phyloP scores from a whole-genome alignment of 2,113 vertebrate genomes.

The Raja brachyura region DNA sequence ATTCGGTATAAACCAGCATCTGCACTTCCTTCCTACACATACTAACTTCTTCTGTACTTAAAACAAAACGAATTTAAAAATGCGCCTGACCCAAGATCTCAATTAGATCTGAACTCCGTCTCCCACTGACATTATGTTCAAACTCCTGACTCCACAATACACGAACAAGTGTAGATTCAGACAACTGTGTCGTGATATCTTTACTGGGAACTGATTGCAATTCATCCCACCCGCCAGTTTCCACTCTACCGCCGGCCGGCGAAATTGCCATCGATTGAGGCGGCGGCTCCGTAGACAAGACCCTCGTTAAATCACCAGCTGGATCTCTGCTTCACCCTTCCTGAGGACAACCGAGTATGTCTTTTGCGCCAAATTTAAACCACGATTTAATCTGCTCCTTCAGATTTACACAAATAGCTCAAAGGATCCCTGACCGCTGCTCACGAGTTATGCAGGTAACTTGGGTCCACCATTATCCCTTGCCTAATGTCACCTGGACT shows the following conservation, averaged over 20 bases:
- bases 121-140: neutral
- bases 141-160: too few species aligned
- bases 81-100: neutral
- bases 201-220: neutral
- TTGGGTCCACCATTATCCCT: neutral
- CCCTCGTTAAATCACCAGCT: too few species aligned
- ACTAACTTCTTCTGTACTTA: too few species aligned
- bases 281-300: too few species aligned
- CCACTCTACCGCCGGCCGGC: neutral
- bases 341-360: too few species aligned
- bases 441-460: neutral
- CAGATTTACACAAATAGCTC: neutral
- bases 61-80: too few species aligned
- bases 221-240: neutral
- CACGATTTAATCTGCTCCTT: neutral
- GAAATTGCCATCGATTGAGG: neutral
- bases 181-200: neutral
- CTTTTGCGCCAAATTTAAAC: neutral
- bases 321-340: too few species aligned
- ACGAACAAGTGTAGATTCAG: neutral
- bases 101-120: neutral
- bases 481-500: neutral
- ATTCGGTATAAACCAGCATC: too few species aligned
- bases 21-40: too few species aligned
- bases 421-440: too few species aligned